Evolutionary conservation across 30 jellyfish, hydroid and myxozoan species (phyloP).

Genomic region (Kudoa iwatai): DNA sequence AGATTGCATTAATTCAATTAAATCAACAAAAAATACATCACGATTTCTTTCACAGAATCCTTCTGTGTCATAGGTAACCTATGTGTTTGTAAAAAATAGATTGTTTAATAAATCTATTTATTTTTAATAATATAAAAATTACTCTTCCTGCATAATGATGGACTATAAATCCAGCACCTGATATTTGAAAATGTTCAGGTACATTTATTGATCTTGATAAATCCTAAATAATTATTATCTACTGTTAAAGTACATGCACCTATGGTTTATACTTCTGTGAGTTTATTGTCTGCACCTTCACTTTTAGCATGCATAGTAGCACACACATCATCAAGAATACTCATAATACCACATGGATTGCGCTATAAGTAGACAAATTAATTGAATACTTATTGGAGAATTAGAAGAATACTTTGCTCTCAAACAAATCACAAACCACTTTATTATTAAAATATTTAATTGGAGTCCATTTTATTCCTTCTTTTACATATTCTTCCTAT

Average conservation of each 20-base stretch:
- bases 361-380: constrained; percentile 1
- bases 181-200: constrained; percentile 77
- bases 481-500: constrained; percentile 86
- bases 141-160: constrained; percentile 96
- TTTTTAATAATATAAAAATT: background rate
- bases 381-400: too few species aligned
- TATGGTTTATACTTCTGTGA: constrained; percentile 16
- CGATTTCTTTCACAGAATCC: constrained; percentile 89
- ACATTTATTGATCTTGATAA: background rate
- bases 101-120: too few species aligned
- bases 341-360: constrained; percentile 93
- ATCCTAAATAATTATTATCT: background rate
- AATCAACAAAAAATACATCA: constrained; percentile 51
- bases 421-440: constrained; percentile 71
- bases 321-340: constrained; percentile 83
- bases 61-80: constrained; percentile 79
- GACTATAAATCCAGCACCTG: constrained; percentile 31
- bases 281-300: constrained; percentile 82
- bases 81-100: background rate
- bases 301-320: constrained; percentile 98
- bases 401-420: constrained; percentile 11
- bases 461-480: constrained; percentile 81
- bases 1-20: constrained; percentile 29
- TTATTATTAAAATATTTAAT: constrained; percentile 68
- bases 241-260: too few species aligned